phyloP scores from a whole-genome alignment of 2,888 invertebrate species.

The Coelinius sp. region DNA sequence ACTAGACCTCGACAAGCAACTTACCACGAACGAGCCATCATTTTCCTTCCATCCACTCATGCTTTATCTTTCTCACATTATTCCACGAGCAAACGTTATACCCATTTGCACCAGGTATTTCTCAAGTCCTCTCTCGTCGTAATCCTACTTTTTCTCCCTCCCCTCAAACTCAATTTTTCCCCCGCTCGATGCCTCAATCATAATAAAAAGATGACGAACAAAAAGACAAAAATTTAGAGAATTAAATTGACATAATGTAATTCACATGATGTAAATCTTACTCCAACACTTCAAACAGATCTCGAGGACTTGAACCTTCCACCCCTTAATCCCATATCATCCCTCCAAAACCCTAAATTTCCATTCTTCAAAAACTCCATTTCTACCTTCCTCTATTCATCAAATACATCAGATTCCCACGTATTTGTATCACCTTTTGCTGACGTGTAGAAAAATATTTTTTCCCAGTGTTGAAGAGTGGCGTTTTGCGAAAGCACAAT shows the following conservation, averaged over 20 bases:
- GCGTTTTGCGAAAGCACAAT: conserved; percentile 31
- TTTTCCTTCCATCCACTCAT: neutral
- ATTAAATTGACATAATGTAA: too few relatives aligned
- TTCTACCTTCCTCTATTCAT: neutral
- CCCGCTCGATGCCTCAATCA: too few relatives aligned
- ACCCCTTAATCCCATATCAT: neutral
- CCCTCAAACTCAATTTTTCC: neutral
- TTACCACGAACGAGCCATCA: conserved; percentile 6
- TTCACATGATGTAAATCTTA: too few relatives aligned
- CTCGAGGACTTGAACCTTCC: neutral
- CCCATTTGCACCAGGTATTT: conserved; percentile 1
- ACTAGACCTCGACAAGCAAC: conserved; percentile 26
- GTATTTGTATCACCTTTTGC: conserved; percentile 26
- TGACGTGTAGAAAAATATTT: conserved; percentile 16
- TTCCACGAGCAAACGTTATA: neutral
- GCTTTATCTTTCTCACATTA: conserved; percentile 21
- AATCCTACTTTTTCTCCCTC: neutral
- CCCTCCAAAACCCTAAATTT: neutral
- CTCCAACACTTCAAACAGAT: too few relatives aligned
- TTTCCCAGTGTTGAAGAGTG: conserved; percentile 22
- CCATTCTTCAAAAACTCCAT: neutral
- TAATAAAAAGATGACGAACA: too few relatives aligned
- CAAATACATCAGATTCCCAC: conserved; percentile 10
- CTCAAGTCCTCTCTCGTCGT: neutral
- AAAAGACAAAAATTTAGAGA: too few relatives aligned